Evolutionary conservation across 2,888 invertebrate genomes (phyloP).

Genomic region (Cryptocephalus primarius): DNA sequence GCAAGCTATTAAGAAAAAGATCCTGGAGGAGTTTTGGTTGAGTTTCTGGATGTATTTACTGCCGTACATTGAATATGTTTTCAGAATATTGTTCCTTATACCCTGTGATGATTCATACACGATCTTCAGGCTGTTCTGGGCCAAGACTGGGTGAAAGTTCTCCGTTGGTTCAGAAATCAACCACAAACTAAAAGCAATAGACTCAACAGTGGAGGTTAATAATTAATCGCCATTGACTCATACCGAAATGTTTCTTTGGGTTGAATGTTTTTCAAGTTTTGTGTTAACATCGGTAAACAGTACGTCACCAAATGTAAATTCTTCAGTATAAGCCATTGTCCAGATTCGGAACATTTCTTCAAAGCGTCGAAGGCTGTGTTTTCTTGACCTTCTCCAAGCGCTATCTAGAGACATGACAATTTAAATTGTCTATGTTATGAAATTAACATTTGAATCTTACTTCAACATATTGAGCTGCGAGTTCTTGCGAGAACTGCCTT

Average conservation of each 20-base stretch:
- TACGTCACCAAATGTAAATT: constrained; percentile 67
- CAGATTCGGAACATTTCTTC: constrained; percentile 46
- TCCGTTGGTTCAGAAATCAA: constrained; percentile 74
- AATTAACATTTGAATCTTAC: constrained; percentile 1
- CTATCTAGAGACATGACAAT: constrained; percentile 41
- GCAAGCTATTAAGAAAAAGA: constrained; percentile 71
- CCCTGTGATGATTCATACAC: constrained; percentile 79
- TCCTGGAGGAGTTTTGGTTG: constrained; percentile 29
- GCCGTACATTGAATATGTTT: constrained; percentile 64
- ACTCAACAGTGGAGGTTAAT: background rate
- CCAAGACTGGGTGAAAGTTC: constrained; percentile 61
- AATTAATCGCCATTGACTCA: background rate
- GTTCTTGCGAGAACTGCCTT: constrained; percentile 46
- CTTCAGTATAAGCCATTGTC: constrained; percentile 70
- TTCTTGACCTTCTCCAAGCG: constrained; percentile 73
- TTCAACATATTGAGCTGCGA: constrained; percentile 1
- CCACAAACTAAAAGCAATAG: constrained; percentile 52
- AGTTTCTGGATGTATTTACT: constrained; percentile 31
- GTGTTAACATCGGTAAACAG: constrained; percentile 59
- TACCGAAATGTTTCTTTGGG: constrained; percentile 44
- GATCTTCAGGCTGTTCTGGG: constrained; percentile 70
- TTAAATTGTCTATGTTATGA: background rate
- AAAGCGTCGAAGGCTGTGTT: constrained; percentile 49
- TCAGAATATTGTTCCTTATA: constrained; percentile 66
- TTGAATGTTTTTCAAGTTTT: constrained; percentile 45